Base-by-base conservation (phyloP, 2,888 invertebrate genomes). In the Drosophila imparisetae region DNA sequence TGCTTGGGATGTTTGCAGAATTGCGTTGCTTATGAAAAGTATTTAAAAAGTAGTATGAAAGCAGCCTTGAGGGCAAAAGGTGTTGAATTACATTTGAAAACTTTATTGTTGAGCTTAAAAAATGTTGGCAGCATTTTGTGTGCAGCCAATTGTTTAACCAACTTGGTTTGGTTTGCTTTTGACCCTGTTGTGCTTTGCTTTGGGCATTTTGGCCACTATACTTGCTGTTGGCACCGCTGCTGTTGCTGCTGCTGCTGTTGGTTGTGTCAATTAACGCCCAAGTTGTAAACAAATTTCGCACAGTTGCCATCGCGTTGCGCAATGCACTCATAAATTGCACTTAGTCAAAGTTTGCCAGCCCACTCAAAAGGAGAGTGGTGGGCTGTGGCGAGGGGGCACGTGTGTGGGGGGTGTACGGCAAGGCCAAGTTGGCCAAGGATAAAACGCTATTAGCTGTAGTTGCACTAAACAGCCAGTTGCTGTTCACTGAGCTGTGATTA, bases 241-340 rank as follows among this genome's bases (percentile, higher is more conserved):
- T 55, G n/a, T n/a, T n/a, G 45, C 24, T 52, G 59, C 29, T 30
- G 49, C 45, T 50, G 27, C 42, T 79, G 66, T 62, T 59, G 80
- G 72, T 53, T 72, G 75, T 88, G 89, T 90, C 82, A 89, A 86
- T 86, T 86, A 86, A 85, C 86, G 83, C 88, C 87, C 79, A 86
- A 89, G 90, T 85, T 89, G 88, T 86, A 89, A 89, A 87, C 81
- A 89, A 86, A 86, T 86, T 89, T 85, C 61, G 74, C 70, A 72
- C 69, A 75, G 84, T 86, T 86, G 84, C 81, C 75, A 38, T 49
- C 65, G 62, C 75, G 79, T 69, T 83, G 86, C 64, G 72, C 85
- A 74, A 58, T 85, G 84, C 84, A 83, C 79, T 86, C 85, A 86
- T 86, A 86, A 86, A 86, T 86, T 81, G 89, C 86, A 89, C 84